Base-by-base conservation (phyloP, 2,113 vertebrate genomes). In the Kryptolebias marmoratus region DNA sequence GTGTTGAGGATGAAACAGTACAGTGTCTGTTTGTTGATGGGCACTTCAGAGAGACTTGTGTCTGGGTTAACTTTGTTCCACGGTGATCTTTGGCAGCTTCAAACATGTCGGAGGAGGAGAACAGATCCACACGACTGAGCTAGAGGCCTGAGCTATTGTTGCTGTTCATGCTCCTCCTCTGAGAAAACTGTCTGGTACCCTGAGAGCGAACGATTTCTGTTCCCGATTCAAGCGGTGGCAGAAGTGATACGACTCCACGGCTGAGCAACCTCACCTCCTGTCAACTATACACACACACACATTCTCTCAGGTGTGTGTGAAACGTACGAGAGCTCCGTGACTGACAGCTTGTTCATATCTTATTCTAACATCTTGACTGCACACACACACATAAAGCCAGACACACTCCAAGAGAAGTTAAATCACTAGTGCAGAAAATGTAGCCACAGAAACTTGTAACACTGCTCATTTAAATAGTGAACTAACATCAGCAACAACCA, bases 41-140 rank as follows among this genome's bases (percentile, higher is more conserved):
- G 95, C 96, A 96, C 96, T 97, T 96, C 92, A 93, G 94, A 85
- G 68, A 79, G 78, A 77, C 75, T 9, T 42, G 39, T 36, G 32
- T 36, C 32, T 82, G 62, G 42, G 69, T 77, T 73, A 31, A 57
- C 42, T 80, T 86, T 74, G 49, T 81, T 84, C 71, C 82, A 82
- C 87, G 77, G 68, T 90, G 84, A 84, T 98, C 96, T 98, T 98
- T 98, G 96, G 96, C 96, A 98, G 95, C 95, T 95, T 79, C 54
- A 92, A 93, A 95, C 89, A 94, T 90, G 93, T 93, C 94, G 92
- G 95, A 95, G 95, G 93, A 95, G 77, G 71, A 85, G 71, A 95
- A 68, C 82, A 95, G 95, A 95, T 96, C 96, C 95, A 95, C 94
- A 91, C 58, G 54, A 3, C 31, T 47, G 60, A 75, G 74, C 80